These are phyloP conservation scores for Diadromus collaris DNA, from an alignment of 2,888 invertebrate genomes.

Conservation along the genomic window DNA sequence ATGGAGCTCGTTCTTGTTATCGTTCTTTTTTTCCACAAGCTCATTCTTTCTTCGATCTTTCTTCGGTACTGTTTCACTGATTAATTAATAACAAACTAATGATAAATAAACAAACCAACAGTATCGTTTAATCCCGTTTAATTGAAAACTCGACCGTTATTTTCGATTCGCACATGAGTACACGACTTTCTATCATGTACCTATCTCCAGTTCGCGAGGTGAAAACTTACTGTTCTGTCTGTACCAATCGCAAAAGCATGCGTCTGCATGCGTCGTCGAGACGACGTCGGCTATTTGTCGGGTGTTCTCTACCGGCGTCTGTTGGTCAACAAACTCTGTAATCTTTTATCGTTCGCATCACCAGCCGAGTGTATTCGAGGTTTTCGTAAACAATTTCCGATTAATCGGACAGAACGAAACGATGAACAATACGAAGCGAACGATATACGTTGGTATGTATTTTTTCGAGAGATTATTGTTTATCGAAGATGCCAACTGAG, in stretches of 20 bases:
- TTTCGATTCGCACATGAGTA: neutral
- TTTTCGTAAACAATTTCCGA: constrained; percentile 8
- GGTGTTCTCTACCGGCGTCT: constrained; percentile 49
- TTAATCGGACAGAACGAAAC: neutral
- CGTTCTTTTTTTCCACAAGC: neutral
- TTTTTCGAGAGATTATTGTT: constrained; percentile 1
- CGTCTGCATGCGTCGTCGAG: neutral
- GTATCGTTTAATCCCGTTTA: neutral
- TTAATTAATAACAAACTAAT: neutral
- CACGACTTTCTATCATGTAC: neutral
- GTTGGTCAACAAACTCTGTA: constrained; percentile 58
- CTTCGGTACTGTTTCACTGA: neutral
- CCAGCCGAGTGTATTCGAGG: neutral
- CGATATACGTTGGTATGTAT: constrained; percentile 87
- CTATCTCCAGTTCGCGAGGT: too few relatives aligned
- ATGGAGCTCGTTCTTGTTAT: neutral
- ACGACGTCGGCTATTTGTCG: neutral
- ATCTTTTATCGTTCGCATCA: constrained; percentile 35
- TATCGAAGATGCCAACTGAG: constrained; percentile 5
- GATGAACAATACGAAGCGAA: constrained; percentile 87
- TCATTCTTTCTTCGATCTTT: neutral
- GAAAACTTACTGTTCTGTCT: neutral
- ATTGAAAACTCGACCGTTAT: neutral
- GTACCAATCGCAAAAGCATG: constrained; percentile 8
- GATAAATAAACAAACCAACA: neutral